These are phyloP conservation scores for Macheiramphus alcinus DNA, from an alignment of 2,113 vertebrate genomes.

Conservation along the genomic window DNA sequence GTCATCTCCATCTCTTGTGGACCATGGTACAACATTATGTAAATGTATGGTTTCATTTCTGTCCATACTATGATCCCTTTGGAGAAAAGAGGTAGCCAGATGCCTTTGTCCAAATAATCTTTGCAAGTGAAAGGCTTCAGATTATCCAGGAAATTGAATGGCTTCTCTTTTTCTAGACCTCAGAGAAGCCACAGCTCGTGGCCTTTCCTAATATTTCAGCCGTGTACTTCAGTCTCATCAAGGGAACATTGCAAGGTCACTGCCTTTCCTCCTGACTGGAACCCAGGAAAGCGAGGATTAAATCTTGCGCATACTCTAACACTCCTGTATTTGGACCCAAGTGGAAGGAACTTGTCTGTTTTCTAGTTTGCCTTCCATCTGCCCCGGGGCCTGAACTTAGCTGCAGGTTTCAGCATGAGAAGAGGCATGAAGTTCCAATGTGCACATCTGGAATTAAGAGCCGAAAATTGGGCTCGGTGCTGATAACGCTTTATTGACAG, in stretches of 20 bases:
- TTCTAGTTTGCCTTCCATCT: slow-evolving; percentile 16
- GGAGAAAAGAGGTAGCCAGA: background rate
- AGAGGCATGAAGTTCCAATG: slow-evolving; percentile 24
- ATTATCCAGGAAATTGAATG: background rate
- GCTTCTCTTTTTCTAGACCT: background rate
- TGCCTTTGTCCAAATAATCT: background rate
- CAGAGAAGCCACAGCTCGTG: background rate
- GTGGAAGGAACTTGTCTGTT: background rate
- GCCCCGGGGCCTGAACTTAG: background rate
- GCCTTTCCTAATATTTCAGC: background rate
- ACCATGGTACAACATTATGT: background rate
- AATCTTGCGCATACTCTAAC: background rate
- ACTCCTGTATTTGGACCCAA: background rate
- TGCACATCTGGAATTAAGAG: slow-evolving; percentile 71
- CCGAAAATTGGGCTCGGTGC: slow-evolving; percentile 39
- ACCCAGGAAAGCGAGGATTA: background rate
- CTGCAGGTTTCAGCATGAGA: background rate
- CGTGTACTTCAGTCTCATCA: background rate
- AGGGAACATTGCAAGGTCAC: background rate
- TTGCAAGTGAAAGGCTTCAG: background rate
- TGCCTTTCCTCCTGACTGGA: background rate
- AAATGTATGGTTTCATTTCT: background rate
- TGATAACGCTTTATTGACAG: slow-evolving; percentile 72
- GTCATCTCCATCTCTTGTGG: background rate
- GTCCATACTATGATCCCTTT: background rate